Evolutionary conservation across 1,140 invertebrate species (phyloP).

Genomic region (Homarus americanus): DNA sequence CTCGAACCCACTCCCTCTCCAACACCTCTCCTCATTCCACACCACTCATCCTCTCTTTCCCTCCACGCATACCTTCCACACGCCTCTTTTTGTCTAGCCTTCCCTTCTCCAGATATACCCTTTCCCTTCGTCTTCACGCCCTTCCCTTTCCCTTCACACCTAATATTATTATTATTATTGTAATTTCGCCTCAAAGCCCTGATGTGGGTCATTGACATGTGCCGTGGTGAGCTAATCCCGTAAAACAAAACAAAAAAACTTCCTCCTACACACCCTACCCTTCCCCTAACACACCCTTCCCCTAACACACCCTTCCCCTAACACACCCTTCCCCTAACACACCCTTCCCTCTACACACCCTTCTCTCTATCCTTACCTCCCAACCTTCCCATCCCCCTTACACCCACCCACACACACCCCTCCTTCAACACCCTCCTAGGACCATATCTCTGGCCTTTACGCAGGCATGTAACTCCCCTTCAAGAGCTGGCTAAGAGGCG

Average conservation of each 20-base stretch:
- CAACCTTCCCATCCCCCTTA: neutral
- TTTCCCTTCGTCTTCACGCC: no score
- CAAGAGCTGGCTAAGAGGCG: neutral
- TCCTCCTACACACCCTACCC: no score
- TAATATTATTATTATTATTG: no score
- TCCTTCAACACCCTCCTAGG: neutral
- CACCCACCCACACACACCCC: neutral
- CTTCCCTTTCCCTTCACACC: neutral
- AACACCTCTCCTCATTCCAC: neutral
- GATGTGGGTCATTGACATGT: no score
- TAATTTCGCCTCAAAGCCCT: no score
- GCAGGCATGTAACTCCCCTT: conserved; percentile 11
- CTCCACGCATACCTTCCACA: neutral
- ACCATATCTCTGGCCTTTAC: conserved; percentile 25
- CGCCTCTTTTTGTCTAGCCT: no score
- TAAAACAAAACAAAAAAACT: no score
- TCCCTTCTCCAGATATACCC: no score
- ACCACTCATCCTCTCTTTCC: neutral
- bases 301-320: no score
- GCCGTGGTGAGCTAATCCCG: no score
- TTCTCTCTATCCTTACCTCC: neutral
- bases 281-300: no score
- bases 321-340: no score
- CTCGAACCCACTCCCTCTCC: neutral
- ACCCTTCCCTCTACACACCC: neutral